These are phyloP conservation scores for Anthrax anthrax DNA, from an alignment of 2,888 invertebrate genomes.

Conservation along the genomic window DNA sequence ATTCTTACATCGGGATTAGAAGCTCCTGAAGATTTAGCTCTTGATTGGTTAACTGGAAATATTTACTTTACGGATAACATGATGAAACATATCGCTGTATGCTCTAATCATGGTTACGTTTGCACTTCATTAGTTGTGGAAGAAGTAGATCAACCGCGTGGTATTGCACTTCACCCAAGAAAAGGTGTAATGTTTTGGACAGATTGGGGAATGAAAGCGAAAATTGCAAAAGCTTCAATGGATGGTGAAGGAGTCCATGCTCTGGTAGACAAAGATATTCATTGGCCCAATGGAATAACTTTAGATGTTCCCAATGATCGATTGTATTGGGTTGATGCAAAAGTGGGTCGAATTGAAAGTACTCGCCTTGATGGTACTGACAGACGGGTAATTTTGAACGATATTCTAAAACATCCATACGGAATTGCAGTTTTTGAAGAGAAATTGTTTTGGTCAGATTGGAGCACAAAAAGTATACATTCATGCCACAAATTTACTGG, in stretches of 20 bases:
- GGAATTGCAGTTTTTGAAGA: constrained; percentile 78
- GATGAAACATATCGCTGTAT: constrained; percentile 57
- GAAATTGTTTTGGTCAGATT: constrained; percentile 81
- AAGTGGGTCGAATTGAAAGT: constrained; percentile 49
- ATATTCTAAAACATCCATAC: constrained; percentile 64
- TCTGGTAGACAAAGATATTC: constrained; percentile 48
- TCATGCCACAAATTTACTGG: constrained; percentile 66
- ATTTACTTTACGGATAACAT: constrained; percentile 69
- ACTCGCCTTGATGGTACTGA: constrained; percentile 48
- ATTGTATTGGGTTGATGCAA: constrained; percentile 82
- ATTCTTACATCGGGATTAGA: constrained; percentile 52
- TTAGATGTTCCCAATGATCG: constrained; percentile 64
- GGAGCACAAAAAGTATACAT: constrained; percentile 59
- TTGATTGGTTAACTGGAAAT: constrained; percentile 66
- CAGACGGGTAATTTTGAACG: constrained; percentile 44
- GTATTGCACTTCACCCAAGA: constrained; percentile 51
- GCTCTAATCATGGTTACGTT: constrained; percentile 47
- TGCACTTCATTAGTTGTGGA: constrained; percentile 50
- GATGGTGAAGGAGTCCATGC: constrained; percentile 53
- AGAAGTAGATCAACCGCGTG: constrained; percentile 49
- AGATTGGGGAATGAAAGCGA: constrained; percentile 62
- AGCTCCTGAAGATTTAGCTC: constrained; percentile 57
- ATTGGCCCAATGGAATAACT: constrained; percentile 76
- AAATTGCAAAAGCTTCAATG: constrained; percentile 72
- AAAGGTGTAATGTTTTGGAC: constrained; percentile 82